A percentile compares a stretch with the other conserved stretches of the same genome.
Conservation (phyloP, 2,888 invertebrate genomes). For the Cotesia congregata region DNA sequence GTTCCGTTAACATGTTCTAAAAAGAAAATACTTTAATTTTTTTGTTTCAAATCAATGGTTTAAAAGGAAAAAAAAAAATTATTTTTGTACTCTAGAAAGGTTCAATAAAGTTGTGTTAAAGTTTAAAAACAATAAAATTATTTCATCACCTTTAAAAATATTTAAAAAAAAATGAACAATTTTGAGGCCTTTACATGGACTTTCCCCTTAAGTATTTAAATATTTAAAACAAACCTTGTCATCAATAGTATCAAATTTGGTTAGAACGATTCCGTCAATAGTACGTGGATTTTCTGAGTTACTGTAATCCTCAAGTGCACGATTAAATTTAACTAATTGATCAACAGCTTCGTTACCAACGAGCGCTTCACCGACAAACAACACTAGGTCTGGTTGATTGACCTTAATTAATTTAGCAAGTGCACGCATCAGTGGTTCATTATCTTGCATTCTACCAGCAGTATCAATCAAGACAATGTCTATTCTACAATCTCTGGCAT, state of each 20-base stretch:
- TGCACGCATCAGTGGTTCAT: constrained; percentile 98
- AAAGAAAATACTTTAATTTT: too few relatives aligned
- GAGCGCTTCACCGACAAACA: constrained; percentile 99
- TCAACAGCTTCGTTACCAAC: constrained; percentile 99
- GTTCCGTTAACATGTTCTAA: too few relatives aligned
- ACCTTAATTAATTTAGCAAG: constrained; percentile 97
- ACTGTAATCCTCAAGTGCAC: constrained; percentile 94
- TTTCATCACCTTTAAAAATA: too few relatives aligned
- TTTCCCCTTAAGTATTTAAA: too few relatives aligned
- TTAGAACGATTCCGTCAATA: constrained; percentile 98
- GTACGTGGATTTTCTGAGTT: constrained; percentile 83
- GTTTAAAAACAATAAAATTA: too few relatives aligned
- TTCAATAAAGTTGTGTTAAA: too few relatives aligned
- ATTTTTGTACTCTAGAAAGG: too few relatives aligned
- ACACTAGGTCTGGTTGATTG: constrained; percentile 96
- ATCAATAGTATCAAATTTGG: constrained; percentile 99
- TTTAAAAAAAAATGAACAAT: too few relatives aligned
- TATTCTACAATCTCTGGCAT: constrained; percentile 83
- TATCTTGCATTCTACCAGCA: constrained; percentile 99
- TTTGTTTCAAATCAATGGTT: too few relatives aligned
- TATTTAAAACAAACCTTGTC: constrained; percentile 80
- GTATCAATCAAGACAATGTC: constrained; percentile 99
- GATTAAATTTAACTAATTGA: constrained; percentile 98
- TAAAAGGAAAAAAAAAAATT: too few relatives aligned
- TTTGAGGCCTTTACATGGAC: too few relatives aligned